Conservation (phyloP, 2,113 vertebrate species). For the Ammodytes marinus region DNA sequence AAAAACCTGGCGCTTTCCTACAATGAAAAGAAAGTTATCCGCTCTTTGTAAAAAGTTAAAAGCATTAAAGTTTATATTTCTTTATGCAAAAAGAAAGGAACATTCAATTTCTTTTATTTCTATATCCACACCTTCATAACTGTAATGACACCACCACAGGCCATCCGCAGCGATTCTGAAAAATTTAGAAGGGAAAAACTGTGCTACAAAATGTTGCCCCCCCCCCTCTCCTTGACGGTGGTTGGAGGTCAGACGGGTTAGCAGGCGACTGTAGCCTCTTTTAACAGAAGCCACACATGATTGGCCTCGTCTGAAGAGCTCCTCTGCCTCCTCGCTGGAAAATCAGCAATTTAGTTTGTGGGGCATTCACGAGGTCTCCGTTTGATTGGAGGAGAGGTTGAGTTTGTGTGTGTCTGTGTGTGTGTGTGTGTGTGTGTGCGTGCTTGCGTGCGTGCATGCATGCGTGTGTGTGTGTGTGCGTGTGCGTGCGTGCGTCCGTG, state of each 20-base stretch:
- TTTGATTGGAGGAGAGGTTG: conserved; percentile 78
- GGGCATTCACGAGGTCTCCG: conserved; percentile 64
- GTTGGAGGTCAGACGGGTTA: conserved; percentile 67
- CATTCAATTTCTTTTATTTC: no score
- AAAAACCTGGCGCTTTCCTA: no score
- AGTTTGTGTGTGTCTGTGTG: conserved; percentile 32
- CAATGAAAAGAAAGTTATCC: no score
- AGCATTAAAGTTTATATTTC: no score
- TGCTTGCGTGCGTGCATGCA: conserved; percentile 27
- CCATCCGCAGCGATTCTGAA: conserved; percentile 3
- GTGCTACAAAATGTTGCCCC: conserved; percentile 13
- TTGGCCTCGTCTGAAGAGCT: conserved; percentile 76
- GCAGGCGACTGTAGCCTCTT: conserved; percentile 50
- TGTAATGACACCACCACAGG: not conserved
- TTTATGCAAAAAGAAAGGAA: no score
- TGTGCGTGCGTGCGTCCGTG: conserved; percentile 35
- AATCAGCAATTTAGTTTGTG: conserved; percentile 80
- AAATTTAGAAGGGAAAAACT: not conserved
- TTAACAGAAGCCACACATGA: conserved; percentile 69
- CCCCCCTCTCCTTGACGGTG: conserved; percentile 28
- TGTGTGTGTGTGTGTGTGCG: conserved; percentile 53
- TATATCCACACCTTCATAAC: not conserved
- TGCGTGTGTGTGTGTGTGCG: conserved; percentile 27
- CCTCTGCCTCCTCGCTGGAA: conserved; percentile 52
- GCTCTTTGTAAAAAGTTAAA: no score